Percentiles rank a stretch among this genome's conserved stretches.
These are phyloP conservation scores for Monopis laevigella DNA, from an alignment of 2,888 invertebrate species.

Conservation along the genomic window DNA sequence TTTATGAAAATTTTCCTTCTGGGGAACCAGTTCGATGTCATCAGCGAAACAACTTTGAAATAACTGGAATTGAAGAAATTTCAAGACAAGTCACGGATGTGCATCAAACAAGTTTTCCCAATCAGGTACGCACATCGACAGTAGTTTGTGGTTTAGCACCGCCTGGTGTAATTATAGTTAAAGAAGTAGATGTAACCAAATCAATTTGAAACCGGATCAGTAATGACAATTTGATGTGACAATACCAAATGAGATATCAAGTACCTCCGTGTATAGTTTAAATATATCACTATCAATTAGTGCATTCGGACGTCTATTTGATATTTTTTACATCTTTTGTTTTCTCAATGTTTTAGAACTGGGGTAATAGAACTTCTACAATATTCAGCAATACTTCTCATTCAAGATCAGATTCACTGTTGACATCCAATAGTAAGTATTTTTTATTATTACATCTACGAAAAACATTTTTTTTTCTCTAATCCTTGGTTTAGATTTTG, in stretches of 20 bases:
- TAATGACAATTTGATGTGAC: slow-evolving; percentile 48
- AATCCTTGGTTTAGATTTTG: too few species aligned
- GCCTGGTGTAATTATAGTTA: slow-evolving; percentile 3
- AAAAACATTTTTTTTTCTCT: background rate
- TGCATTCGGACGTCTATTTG: slow-evolving; percentile 29
- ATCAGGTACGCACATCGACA: slow-evolving; percentile 32
- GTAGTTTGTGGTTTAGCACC: slow-evolving; percentile 4
- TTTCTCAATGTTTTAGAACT: slow-evolving; percentile 36
- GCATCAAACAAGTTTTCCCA: slow-evolving; percentile 44
- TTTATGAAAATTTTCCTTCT: slow-evolving; percentile 35
- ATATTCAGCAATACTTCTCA: slow-evolving; percentile 22
- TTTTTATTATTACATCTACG: background rate
- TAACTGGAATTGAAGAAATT: slow-evolving; percentile 33
- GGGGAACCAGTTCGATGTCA: slow-evolving; percentile 42
- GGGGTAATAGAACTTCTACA: slow-evolving; percentile 33
- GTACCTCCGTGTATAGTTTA: slow-evolving; percentile 30
- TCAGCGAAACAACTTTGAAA: slow-evolving; percentile 33
- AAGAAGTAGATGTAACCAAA: slow-evolving; percentile 8
- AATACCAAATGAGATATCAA: slow-evolving; percentile 38
- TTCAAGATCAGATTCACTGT: background rate
- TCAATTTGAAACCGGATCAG: slow-evolving; percentile 38
- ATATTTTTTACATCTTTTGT: slow-evolving; percentile 13
- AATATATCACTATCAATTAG: too few species aligned
- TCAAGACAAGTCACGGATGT: slow-evolving; percentile 35
- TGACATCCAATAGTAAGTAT: slow-evolving; percentile 3